Evolutionary conservation across 1,140 invertebrate species (phyloP).

Genomic region (Drosophila melanica): DNA sequence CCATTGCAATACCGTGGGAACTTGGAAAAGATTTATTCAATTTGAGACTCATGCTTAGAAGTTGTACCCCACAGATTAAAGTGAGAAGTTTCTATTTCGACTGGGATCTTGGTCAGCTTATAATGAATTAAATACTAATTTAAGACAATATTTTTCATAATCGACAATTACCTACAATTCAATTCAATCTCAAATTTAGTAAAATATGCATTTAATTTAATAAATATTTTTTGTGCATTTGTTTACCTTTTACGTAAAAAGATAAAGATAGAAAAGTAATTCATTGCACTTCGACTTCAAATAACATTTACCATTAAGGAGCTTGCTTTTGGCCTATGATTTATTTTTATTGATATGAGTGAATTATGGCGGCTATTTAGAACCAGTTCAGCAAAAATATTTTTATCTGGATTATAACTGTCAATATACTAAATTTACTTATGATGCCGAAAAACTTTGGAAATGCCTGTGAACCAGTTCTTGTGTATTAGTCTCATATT

Average conservation of each 20-base stretch:
- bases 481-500: background rate
- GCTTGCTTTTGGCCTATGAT: background rate
- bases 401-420: background rate
- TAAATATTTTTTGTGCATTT: background rate
- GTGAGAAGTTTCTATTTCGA: no score
- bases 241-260: background rate
- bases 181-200: no score
- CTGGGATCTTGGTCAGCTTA: background rate
- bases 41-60: background rate
- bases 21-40: background rate
- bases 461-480: slow-evolving; percentile 6
- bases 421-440: background rate
- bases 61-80: background rate
- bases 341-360: background rate
- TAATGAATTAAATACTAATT: no score
- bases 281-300: background rate
- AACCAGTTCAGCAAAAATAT: slow-evolving; percentile 4
- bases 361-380: background rate
- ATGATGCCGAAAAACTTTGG: background rate
- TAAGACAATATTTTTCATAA: no score
- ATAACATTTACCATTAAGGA: background rate
- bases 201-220: no score
- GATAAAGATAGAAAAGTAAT: background rate
- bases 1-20: background rate
- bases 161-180: no score